A percentile compares a stretch with the other conserved stretches of the same genome.
Conservation (phyloP, 1,140 invertebrate species). For the Hyles euphorbiae region DNA sequence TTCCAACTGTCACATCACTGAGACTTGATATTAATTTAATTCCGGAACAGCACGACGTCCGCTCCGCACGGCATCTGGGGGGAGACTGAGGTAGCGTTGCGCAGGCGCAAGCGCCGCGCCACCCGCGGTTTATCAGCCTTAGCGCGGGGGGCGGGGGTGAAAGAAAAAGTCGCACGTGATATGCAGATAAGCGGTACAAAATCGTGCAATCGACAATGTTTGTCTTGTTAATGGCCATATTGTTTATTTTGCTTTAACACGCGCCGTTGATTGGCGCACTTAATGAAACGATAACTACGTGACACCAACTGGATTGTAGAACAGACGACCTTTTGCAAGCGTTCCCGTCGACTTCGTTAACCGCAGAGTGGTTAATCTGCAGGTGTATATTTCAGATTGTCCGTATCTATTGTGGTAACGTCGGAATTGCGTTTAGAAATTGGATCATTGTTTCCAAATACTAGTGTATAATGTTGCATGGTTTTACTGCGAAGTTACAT, state of each 20-base stretch:
- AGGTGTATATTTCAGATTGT: no score
- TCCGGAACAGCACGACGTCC: constrained; percentile 31
- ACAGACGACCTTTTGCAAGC: no score
- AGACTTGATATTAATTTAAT: constrained; percentile 17
- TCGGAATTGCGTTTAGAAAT: no score
- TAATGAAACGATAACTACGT: no score
- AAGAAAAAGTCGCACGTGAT: constrained; percentile 64
- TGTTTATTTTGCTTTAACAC: constrained; percentile 8
- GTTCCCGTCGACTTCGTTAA: no score
- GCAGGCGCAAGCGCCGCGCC: constrained; percentile 60
- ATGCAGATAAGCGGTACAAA: constrained; percentile 48
- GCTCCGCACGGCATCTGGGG: constrained; percentile 25
- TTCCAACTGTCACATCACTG: constrained; percentile 38
- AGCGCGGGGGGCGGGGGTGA: constrained; percentile 42
- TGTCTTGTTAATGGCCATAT: constrained; percentile 11
- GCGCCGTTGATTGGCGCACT: neutral
- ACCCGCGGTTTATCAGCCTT: constrained; percentile 61
- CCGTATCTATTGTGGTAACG: no score
- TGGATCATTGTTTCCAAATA: no score
- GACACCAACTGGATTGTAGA: no score
- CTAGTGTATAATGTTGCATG: no score
- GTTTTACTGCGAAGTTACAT: no score
- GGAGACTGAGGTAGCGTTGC: constrained; percentile 54
- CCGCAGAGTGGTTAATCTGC: no score
- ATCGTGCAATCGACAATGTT: constrained; percentile 29